These are phyloP conservation scores for Clarias fuscus DNA, from an alignment of 2,797 vertebrate genomes.

Conservation along the genomic window DNA sequence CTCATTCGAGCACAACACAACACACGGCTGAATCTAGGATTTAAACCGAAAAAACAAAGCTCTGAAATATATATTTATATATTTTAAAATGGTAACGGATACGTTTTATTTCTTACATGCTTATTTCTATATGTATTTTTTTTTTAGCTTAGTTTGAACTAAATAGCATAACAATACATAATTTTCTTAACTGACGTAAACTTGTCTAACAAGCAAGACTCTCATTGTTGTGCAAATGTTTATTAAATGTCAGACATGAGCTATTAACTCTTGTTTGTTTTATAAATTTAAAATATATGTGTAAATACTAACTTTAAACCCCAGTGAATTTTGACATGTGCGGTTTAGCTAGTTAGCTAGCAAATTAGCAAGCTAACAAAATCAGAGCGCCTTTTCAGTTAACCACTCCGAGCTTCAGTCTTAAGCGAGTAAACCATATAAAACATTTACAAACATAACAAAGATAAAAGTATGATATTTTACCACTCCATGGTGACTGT, in stretches of 20 bases:
- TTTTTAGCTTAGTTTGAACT: neutral
- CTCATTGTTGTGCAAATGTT: neutral
- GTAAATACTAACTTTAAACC: neutral
- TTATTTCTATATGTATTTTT: too few relatives aligned
- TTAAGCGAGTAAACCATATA: neutral
- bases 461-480: neutral
- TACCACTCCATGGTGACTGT: constrained; percentile 36
- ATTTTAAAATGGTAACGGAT: neutral
- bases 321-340: neutral
- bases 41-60: neutral
- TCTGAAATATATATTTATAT: neutral
- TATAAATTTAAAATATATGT: too few relatives aligned
- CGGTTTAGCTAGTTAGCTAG: neutral
- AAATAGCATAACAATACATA: neutral
- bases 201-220: neutral
- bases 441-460: neutral
- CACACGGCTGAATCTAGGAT: neutral
- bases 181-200: neutral
- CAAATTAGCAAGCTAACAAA: neutral
- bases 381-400: neutral
- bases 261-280: neutral
- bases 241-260: neutral
- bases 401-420: neutral
- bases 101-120: neutral
- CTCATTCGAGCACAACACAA: neutral